phyloP scores from a whole-genome alignment of 2,797 vertebrate species.

The Rhincodon typus region DNA sequence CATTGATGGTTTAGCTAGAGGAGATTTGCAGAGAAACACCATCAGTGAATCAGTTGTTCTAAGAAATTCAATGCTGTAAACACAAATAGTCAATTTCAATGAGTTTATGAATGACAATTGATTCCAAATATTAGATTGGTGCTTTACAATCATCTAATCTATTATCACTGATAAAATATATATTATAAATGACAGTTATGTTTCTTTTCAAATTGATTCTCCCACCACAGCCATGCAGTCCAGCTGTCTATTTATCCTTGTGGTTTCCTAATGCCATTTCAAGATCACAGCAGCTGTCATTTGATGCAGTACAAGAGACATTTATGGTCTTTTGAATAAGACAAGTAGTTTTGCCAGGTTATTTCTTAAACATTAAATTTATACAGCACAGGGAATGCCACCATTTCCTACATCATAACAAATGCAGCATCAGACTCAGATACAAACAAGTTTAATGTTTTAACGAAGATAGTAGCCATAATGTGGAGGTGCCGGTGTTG shows the following conservation, averaged over 20 bases:
- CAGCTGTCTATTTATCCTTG: not conserved
- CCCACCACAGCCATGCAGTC: slow-evolving; percentile 16
- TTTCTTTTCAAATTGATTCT: slow-evolving; percentile 25
- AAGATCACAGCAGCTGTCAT: not conserved
- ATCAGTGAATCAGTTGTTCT: not conserved
- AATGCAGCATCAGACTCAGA: not conserved
- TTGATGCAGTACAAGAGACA: not conserved
- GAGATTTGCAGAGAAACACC: not conserved
- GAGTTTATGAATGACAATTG: slow-evolving; percentile 12
- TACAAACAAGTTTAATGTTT: not conserved
- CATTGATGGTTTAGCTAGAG: not conserved
- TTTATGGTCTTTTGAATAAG: not conserved
- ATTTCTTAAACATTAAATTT: slow-evolving; percentile 17
- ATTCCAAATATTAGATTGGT: slow-evolving; percentile 7
- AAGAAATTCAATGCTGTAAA: not conserved
- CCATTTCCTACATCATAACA: not conserved
- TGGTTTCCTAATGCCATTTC: not conserved
- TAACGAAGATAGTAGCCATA: too few relatives aligned
- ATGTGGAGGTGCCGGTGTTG: too few relatives aligned
- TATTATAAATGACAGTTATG: slow-evolving; percentile 24
- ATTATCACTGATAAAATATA: slow-evolving; percentile 32
- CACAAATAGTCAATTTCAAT: not conserved
- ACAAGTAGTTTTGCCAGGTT: not conserved
- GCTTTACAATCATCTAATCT: slow-evolving; percentile 25
- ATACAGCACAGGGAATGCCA: not conserved